Percentiles rank a stretch among this genome's conserved stretches.
Conservation (phyloP, 2,113 vertebrate genomes). For the Odobenus rosmarus region DNA sequence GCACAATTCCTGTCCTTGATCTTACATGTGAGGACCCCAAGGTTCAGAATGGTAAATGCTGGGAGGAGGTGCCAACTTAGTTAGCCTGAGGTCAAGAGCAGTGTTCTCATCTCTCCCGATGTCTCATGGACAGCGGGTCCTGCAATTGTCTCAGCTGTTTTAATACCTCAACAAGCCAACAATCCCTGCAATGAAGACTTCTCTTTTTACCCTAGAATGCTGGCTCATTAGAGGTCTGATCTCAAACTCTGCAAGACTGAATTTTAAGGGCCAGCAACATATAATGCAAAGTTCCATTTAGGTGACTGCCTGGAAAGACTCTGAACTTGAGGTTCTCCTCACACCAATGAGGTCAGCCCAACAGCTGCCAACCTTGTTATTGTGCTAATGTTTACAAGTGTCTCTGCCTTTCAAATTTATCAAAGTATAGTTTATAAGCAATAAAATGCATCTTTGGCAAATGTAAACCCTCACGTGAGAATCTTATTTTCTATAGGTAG, state of each 20-base stretch:
- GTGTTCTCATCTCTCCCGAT: background rate
- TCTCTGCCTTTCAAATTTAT: conserved; percentile 9
- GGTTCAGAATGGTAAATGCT: background rate
- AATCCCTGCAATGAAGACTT: background rate
- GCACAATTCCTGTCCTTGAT: background rate
- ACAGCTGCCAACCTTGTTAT: background rate
- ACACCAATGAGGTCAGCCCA: background rate
- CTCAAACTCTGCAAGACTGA: background rate
- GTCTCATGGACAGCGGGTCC: background rate
- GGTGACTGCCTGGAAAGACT: conserved; percentile 7
- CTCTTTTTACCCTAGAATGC: background rate
- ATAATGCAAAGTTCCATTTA: background rate
- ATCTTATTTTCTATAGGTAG: background rate
- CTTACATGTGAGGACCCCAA: background rate
- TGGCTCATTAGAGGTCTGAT: conserved; percentile 13
- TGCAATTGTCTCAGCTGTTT: background rate
- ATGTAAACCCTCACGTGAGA: background rate
- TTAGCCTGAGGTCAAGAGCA: background rate
- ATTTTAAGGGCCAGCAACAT: conserved; percentile 35
- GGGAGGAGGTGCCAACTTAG: background rate
- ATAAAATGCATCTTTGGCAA: conserved; percentile 29
- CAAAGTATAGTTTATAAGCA: conserved; percentile 42
- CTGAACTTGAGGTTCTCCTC: conserved; percentile 39
- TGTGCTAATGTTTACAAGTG: conserved; percentile 33
- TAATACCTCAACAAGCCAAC: background rate